These are phyloP conservation scores for Eupleurogrammus muticus DNA, from an alignment of 2,797 vertebrate species.

Conservation along the genomic window DNA sequence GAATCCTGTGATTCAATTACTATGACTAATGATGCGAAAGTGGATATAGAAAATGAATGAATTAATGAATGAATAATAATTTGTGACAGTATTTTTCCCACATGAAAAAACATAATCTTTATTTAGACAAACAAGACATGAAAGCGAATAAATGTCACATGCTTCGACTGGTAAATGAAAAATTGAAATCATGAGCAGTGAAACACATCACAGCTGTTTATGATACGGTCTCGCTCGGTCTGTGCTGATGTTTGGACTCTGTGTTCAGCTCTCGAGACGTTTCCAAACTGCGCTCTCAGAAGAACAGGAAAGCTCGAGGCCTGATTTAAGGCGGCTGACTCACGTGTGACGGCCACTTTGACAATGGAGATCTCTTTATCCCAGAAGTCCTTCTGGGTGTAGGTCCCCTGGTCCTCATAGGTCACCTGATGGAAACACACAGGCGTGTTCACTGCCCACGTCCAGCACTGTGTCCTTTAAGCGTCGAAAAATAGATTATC, in stretches of 20 bases:
- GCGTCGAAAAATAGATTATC: background rate
- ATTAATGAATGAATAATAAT: too few relatives aligned
- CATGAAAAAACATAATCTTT: too few relatives aligned
- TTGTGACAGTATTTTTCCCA: too few relatives aligned
- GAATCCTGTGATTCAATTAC: too few relatives aligned
- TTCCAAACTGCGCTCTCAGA: background rate
- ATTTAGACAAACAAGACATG: too few relatives aligned
- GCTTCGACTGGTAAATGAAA: too few relatives aligned
- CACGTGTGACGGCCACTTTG: constrained; percentile 65
- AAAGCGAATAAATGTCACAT: too few relatives aligned
- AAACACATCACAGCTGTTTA: background rate
- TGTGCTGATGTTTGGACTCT: background rate
- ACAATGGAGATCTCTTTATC: constrained; percentile 47
- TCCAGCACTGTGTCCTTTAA: background rate
- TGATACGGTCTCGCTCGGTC: background rate
- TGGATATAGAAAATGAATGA: too few relatives aligned
- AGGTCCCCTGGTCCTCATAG: constrained; percentile 73
- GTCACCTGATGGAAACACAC: constrained; percentile 53
- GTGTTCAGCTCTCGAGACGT: background rate
- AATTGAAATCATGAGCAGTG: too few relatives aligned
- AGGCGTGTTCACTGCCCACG: background rate
- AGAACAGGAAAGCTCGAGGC: background rate
- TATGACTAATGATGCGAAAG: too few relatives aligned
- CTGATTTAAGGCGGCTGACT: constrained; percentile 36
- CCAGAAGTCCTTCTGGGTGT: constrained; percentile 63